These are phyloP conservation scores for Sebastes baramenuke DNA, from an alignment of 2,797 vertebrate species.

Conservation along the genomic window DNA sequence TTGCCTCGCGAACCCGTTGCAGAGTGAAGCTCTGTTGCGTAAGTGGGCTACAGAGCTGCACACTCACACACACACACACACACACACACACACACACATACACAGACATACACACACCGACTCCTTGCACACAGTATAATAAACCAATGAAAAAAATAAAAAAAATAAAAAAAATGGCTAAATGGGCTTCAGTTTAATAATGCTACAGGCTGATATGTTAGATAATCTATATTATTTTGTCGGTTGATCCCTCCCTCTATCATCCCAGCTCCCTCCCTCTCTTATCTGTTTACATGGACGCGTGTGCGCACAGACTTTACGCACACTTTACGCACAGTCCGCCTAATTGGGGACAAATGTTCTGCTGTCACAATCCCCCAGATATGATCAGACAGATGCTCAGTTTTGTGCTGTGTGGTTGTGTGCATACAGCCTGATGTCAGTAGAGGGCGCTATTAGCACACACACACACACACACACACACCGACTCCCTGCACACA, in stretches of 20 bases:
- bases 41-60: constrained; percentile 47
- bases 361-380: constrained; percentile 35
- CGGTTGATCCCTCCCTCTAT: constrained; percentile 16
- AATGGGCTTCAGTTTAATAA: not conserved
- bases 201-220: not conserved
- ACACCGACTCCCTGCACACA: no score
- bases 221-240: not conserved
- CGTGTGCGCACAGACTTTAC: not conserved
- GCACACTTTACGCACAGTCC: not conserved
- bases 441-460: constrained; percentile 46
- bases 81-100: not conserved
- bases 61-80: not conserved
- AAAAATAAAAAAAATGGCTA: not conserved
- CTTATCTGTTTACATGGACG: not conserved
- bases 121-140: not conserved
- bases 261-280: not conserved
- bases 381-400: constrained; percentile 40
- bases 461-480: no score
- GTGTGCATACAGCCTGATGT: rapidly evolving
- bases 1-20: constrained; percentile 40
- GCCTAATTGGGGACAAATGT: constrained; percentile 32
- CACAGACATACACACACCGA: not conserved
- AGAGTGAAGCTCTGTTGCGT: constrained; percentile 74
- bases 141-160: not conserved
- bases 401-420: constrained; percentile 3